phyloP scores from a whole-genome alignment of 1,140 invertebrate species.

The Drosophila persimilis region DNA sequence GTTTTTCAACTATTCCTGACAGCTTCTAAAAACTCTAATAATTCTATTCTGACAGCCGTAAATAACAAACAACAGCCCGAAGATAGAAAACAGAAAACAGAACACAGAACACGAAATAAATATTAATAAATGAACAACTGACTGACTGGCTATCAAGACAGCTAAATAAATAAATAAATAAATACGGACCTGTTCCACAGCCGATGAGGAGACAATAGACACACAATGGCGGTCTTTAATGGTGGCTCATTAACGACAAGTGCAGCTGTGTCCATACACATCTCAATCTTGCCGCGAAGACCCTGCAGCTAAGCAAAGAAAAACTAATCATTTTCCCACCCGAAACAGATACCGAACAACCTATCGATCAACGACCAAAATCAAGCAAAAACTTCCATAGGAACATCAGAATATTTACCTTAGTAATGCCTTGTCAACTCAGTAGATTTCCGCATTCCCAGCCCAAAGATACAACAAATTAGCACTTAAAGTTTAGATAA shows the following conservation, averaged over 20 bases:
- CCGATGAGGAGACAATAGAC: not conserved
- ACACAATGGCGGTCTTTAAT: slow-evolving; percentile 45
- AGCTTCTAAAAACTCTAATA: slow-evolving; percentile 1
- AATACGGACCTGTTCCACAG: slow-evolving; percentile 57
- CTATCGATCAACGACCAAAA: too few species aligned
- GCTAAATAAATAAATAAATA: slow-evolving; percentile 74
- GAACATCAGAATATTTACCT: too few species aligned
- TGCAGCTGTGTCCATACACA: slow-evolving; percentile 23
- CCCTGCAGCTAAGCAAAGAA: too few species aligned
- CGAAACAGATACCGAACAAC: too few species aligned
- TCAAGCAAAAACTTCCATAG: too few species aligned
- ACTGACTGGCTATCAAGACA: slow-evolving; percentile 64
- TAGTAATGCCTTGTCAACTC: too few species aligned
- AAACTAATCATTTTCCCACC: too few species aligned
- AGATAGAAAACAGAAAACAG: slow-evolving; percentile 1
- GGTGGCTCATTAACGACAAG: slow-evolving; percentile 67
- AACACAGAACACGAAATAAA: slow-evolving; percentile 46
- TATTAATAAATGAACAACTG: slow-evolving; percentile 63
- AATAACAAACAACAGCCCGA: slow-evolving; percentile 27
- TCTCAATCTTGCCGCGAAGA: too few species aligned
- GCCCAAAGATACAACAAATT: too few species aligned
- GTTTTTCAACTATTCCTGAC: slow-evolving; percentile 7
- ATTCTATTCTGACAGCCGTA: slow-evolving; percentile 30
- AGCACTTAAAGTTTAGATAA: too few species aligned
- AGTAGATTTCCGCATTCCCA: too few species aligned